phyloP scores from a whole-genome alignment of 2,797 vertebrate genomes.

The Lutjanus argentimaculatus region DNA sequence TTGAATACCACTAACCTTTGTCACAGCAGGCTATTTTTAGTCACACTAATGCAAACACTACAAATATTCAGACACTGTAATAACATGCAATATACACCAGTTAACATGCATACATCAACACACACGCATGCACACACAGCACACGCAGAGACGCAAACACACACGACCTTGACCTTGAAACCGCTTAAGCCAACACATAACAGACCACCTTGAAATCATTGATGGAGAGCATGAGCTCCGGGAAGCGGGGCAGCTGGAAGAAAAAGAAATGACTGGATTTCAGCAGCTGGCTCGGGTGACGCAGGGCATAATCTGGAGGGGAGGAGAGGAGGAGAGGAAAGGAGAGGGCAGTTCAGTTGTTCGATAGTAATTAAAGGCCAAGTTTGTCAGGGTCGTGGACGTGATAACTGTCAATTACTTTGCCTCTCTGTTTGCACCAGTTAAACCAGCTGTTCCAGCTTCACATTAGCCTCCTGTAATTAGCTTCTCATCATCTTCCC shows the following conservation, averaged over 20 bases:
- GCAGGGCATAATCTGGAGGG: constrained; percentile 93
- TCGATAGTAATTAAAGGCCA: constrained; percentile 43
- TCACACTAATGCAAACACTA: constrained; percentile 27
- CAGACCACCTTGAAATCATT: constrained; percentile 96
- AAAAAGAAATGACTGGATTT: constrained; percentile 98
- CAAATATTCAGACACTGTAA: constrained; percentile 44
- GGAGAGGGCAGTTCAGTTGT: constrained; percentile 56
- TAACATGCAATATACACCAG: constrained; percentile 17
- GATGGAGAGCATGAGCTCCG: constrained; percentile 98
- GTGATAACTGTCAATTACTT: constrained; percentile 30
- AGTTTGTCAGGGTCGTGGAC: constrained; percentile 12
- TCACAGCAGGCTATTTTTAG: constrained; percentile 22
- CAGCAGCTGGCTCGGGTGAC: constrained; percentile 96
- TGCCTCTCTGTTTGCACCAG: constrained; percentile 45
- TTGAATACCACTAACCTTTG: constrained; percentile 17
- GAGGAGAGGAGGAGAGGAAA: constrained; percentile 31
- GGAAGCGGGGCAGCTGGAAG: constrained; percentile 98
- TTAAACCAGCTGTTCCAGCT: constrained; percentile 67
- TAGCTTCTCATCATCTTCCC: constrained; percentile 65
- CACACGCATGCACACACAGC: background rate
- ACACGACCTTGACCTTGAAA: constrained; percentile 62
- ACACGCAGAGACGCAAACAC: constrained; percentile 7
- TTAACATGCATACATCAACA: background rate
- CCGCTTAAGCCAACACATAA: constrained; percentile 39
- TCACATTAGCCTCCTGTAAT: constrained; percentile 72